These are phyloP conservation scores for Rhinichthys klamathensis DNA, from an alignment of 2,113 vertebrate genomes.

Conservation along the genomic window DNA sequence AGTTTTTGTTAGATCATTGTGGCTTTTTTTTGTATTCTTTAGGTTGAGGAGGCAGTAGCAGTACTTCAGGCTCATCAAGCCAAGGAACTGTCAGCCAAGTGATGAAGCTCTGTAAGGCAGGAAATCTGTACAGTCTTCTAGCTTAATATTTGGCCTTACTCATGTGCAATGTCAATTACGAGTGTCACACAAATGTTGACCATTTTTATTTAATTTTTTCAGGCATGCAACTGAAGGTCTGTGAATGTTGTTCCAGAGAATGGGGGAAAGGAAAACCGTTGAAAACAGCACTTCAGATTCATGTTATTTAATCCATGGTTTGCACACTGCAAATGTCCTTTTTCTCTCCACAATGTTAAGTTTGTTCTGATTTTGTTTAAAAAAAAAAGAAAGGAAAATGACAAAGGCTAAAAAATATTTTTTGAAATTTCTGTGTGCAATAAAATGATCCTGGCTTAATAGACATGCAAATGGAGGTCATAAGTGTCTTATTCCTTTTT, in stretches of 20 bases:
- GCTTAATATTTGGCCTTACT: not conserved
- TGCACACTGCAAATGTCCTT: constrained; percentile 26
- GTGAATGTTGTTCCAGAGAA: constrained; percentile 47
- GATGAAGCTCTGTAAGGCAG: constrained; percentile 62
- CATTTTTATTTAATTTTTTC: constrained; percentile 27
- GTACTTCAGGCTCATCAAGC: constrained; percentile 90
- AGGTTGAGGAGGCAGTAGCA: constrained; percentile 91
- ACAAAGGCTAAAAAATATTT: constrained; percentile 2
- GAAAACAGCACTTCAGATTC: not conserved
- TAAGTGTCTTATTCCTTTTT: not conserved
- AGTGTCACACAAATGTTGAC: not conserved
- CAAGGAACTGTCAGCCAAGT: constrained; percentile 69
- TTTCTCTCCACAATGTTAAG: constrained; percentile 42
- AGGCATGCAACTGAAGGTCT: constrained; percentile 52
- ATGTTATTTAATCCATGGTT: constrained; percentile 22
- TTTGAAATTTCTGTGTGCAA: constrained; percentile 33
- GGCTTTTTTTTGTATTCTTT: not conserved
- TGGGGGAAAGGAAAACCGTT: not conserved
- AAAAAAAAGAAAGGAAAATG: not conserved
- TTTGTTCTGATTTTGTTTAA: constrained; percentile 51
- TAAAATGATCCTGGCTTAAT: constrained; percentile 33
- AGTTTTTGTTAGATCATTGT: not conserved
- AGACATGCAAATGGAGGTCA: not conserved
- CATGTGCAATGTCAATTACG: not conserved
- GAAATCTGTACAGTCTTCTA: constrained; percentile 19